Percentiles rank a stretch among this genome's conserved stretches.
phyloP scores from a whole-genome alignment of 2,888 invertebrate species.

The Chloroclysta siterata region DNA sequence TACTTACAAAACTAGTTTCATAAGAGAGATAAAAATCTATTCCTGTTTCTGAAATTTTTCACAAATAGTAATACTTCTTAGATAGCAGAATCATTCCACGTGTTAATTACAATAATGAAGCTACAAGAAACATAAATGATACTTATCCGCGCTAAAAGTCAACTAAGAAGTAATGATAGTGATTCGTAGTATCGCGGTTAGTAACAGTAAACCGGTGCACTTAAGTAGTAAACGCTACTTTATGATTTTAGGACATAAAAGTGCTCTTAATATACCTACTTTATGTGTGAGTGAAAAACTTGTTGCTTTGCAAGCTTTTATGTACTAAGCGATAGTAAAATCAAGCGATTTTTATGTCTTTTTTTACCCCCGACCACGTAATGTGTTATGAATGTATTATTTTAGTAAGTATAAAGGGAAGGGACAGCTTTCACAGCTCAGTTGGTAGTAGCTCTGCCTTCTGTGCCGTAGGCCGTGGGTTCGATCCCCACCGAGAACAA shows the following conservation, averaged over 20 bases:
- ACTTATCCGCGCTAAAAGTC: conserved; percentile 19
- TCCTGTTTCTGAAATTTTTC: too few species aligned
- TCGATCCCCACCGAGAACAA: too few species aligned
- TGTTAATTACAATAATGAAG: not conserved
- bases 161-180: conserved; percentile 39
- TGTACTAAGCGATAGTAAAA: conserved; percentile 22
- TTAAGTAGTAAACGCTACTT: conserved; percentile 51
- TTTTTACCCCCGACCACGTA: conserved; percentile 12
- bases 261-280: conserved; percentile 40
- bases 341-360: conserved; percentile 18
- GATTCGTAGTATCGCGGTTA: conserved; percentile 39
- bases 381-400: not conserved
- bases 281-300: conserved; percentile 46
- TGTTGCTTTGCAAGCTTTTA: conserved; percentile 45
- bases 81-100: not conserved
- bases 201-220: conserved; percentile 49
- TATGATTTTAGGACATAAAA: conserved; percentile 52
- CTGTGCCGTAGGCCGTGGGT: too few species aligned
- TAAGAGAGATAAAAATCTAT: too few species aligned
- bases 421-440: too few species aligned
- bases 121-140: not conserved
- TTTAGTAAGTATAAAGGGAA: not conserved
- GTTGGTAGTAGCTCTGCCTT: too few species aligned
- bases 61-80: too few species aligned
- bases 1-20: too few species aligned